phyloP scores from a whole-genome alignment of 2,797 vertebrate genomes.

The Serranus cabrilla region DNA sequence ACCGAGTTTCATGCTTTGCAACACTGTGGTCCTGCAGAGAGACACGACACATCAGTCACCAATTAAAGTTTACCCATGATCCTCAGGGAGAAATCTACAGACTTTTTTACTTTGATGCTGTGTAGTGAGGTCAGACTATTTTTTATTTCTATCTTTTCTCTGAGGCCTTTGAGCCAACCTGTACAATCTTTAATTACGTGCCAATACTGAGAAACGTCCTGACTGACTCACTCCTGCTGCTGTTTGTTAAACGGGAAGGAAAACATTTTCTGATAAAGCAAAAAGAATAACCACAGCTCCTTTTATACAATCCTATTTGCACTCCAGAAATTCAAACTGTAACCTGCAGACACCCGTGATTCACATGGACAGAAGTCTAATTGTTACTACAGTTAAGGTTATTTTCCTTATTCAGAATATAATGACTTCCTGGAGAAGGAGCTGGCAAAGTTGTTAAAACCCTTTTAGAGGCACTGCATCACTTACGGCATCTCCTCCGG shows the following conservation, averaged over 20 bases:
- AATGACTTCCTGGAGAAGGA: background rate
- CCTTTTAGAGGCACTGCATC: background rate
- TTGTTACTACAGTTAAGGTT: background rate
- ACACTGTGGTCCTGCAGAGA: constrained; percentile 91
- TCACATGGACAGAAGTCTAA: background rate
- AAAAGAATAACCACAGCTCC: background rate
- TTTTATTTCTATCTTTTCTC: background rate
- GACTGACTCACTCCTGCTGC: background rate
- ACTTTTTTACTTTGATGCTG: background rate
- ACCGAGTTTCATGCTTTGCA: constrained; percentile 99
- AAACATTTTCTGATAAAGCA: background rate
- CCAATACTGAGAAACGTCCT: background rate
- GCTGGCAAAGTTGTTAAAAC: background rate
- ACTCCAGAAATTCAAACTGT: background rate
- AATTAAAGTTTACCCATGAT: background rate
- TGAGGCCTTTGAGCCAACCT: background rate
- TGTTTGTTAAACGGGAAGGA: background rate
- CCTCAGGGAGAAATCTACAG: background rate
- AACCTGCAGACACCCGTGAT: background rate
- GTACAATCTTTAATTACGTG: background rate
- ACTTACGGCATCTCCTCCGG: constrained; percentile 99
- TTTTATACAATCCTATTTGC: background rate
- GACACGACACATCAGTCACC: background rate
- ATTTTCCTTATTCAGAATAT: background rate
- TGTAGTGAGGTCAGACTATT: background rate